These are phyloP conservation scores for Meta bourneti DNA, from an alignment of 2,888 invertebrate genomes.

Conservation along the genomic window DNA sequence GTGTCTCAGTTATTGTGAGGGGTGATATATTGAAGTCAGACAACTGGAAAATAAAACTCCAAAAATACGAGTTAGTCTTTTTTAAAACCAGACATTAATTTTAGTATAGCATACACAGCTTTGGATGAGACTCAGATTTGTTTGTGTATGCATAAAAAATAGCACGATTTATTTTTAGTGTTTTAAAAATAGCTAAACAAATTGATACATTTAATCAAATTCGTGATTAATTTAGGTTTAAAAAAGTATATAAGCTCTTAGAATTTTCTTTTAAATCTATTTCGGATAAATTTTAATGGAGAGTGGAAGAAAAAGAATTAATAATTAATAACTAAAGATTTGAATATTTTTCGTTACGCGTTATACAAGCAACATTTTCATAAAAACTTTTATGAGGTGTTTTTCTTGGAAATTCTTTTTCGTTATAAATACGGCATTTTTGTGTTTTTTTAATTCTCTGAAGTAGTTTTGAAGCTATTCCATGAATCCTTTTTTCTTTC, in stretches of 20 bases:
- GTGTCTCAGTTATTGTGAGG: no score
- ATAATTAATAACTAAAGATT: not conserved
- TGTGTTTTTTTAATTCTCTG: not conserved
- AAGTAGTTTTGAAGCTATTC: not conserved
- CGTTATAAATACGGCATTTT: not conserved
- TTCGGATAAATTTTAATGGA: not conserved
- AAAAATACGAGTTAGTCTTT: no score
- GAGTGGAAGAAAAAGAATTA: not conserved
- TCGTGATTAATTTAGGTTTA: not conserved
- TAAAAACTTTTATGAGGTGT: not conserved
- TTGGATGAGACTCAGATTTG: no score
- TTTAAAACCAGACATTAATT: no score
- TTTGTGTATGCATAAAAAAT: no score
- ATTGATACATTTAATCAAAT: not conserved
- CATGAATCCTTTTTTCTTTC: not conserved
- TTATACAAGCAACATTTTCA: not conserved
- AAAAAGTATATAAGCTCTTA: not conserved
- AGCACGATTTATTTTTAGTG: no score
- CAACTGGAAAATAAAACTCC: no score
- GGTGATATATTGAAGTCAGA: no score
- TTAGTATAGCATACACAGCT: no score
- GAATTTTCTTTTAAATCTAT: not conserved
- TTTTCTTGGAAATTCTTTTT: constrained; percentile 16
- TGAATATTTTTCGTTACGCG: not conserved
- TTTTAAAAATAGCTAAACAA: no score